These are phyloP conservation scores for Seladonia tumulorum DNA, from an alignment of 2,888 invertebrate species.

Conservation along the genomic window DNA sequence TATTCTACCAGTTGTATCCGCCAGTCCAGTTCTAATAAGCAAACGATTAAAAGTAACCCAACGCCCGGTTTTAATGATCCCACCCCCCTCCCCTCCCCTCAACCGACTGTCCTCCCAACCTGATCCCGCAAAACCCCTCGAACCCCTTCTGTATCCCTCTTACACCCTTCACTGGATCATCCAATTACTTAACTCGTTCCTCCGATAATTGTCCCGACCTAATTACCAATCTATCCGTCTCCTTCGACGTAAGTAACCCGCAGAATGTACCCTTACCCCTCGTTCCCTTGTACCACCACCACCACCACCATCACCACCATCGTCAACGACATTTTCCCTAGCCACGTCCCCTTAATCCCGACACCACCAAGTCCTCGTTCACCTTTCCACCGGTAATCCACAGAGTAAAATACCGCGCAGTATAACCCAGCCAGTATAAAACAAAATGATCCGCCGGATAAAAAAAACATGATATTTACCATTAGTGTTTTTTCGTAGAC, in stretches of 20 bases:
- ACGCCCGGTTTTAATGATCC: slow-evolving; percentile 68
- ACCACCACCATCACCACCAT: neutral
- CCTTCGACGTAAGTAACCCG: slow-evolving; percentile 61
- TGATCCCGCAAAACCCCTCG: slow-evolving; percentile 1
- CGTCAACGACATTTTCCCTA: neutral
- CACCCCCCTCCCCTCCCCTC: neutral
- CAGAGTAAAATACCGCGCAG: slow-evolving; percentile 56
- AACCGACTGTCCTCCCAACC: neutral
- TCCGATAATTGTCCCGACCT: slow-evolving; percentile 57
- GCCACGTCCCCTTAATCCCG: neutral
- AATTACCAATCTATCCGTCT: slow-evolving; percentile 64
- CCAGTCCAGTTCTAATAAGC: slow-evolving; percentile 84
- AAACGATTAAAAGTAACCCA: slow-evolving; percentile 79
- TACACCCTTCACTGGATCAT: slow-evolving; percentile 55
- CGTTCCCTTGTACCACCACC: slow-evolving; percentile 9
- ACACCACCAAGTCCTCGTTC: slow-evolving; percentile 11
- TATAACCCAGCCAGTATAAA: slow-evolving; percentile 66
- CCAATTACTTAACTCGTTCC: slow-evolving; percentile 55
- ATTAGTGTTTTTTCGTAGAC: slow-evolving; percentile 74
- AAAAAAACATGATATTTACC: slow-evolving; percentile 69
- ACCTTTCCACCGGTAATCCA: slow-evolving; percentile 35
- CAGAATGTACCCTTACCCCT: slow-evolving; percentile 52
- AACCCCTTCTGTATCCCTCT: slow-evolving; percentile 28
- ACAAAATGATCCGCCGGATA: slow-evolving; percentile 61
- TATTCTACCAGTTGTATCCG: slow-evolving; percentile 84